These are phyloP conservation scores for Trichomycterus rosablanca DNA, from an alignment of 2,113 vertebrate genomes.

Conservation along the genomic window DNA sequence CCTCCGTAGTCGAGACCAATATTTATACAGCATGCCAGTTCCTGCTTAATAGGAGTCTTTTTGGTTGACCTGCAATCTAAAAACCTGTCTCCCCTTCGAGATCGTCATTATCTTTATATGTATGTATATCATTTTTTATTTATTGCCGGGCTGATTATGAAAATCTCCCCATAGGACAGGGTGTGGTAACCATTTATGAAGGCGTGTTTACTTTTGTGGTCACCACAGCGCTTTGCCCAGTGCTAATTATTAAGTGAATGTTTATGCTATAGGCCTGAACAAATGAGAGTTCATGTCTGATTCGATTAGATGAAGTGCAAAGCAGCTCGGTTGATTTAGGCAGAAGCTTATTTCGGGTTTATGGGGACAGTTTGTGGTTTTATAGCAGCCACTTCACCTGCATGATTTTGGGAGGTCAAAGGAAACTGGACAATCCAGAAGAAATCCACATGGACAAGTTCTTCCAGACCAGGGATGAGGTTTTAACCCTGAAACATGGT, in stretches of 20 bases:
- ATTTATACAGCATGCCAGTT: slow-evolving; percentile 59
- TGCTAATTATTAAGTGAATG: slow-evolving; percentile 50
- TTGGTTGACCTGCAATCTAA: slow-evolving; percentile 59
- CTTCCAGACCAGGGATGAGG: too few species aligned
- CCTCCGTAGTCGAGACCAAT: slow-evolving; percentile 55
- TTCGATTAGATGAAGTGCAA: slow-evolving; percentile 18
- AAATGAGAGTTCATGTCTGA: slow-evolving; percentile 3
- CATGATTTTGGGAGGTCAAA: too few species aligned
- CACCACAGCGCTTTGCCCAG: slow-evolving; percentile 35
- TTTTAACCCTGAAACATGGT: too few species aligned
- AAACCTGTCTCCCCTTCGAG: slow-evolving; percentile 43
- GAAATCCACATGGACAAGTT: too few species aligned
- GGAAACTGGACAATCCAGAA: too few species aligned
- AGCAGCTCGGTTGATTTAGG: slow-evolving; percentile 8
- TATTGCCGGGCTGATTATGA: slow-evolving; percentile 1
- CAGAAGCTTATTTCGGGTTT: slow-evolving; percentile 6
- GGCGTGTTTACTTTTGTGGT: slow-evolving; percentile 48
- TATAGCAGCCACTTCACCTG: too few species aligned
- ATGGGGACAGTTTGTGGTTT: slow-evolving; percentile 1
- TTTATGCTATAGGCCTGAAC: slow-evolving; percentile 3
- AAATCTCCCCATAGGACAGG: slow-evolving; percentile 22
- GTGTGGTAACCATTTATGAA: slow-evolving; percentile 45
- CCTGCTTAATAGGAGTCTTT: slow-evolving; percentile 60
- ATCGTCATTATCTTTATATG: slow-evolving; percentile 55
- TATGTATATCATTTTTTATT: not conserved